Percentiles rank a stretch among this genome's conserved stretches.
phyloP scores from a whole-genome alignment of 2,113 vertebrate genomes.

The Hyperopisus bebe region DNA sequence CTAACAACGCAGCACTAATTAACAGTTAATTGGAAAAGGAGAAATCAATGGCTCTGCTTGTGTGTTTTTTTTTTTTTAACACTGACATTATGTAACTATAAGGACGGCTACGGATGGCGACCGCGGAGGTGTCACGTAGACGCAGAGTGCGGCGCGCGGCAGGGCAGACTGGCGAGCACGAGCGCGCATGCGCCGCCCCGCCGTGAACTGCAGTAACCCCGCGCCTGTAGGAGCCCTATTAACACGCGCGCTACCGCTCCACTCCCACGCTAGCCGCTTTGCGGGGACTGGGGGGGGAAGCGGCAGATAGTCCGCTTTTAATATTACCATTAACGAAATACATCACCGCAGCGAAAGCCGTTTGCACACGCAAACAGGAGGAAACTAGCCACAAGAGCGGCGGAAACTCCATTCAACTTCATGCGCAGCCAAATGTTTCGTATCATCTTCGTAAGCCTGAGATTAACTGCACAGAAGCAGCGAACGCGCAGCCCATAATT shows the following conservation, averaged over 20 bases:
- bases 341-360: background rate
- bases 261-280: background rate
- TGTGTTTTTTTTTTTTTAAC: background rate
- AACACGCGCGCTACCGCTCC: background rate
- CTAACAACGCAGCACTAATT: background rate
- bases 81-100: background rate
- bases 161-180: background rate
- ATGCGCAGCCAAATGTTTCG: background rate
- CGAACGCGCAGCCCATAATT: background rate
- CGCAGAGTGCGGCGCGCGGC: background rate
- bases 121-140: background rate
- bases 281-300: background rate
- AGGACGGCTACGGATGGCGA: background rate
- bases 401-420: background rate
- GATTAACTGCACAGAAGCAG: background rate
- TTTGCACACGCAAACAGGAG: background rate
- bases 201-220: conserved; percentile 62
- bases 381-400: background rate
- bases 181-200: background rate
- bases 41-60: background rate
- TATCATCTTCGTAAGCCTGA: background rate
- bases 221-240: background rate
- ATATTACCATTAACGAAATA: background rate
- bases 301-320: background rate
- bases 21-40: background rate